These are phyloP conservation scores for Anoplius nigerrimus DNA, from an alignment of 2,888 invertebrate genomes.

Conservation along the genomic window DNA sequence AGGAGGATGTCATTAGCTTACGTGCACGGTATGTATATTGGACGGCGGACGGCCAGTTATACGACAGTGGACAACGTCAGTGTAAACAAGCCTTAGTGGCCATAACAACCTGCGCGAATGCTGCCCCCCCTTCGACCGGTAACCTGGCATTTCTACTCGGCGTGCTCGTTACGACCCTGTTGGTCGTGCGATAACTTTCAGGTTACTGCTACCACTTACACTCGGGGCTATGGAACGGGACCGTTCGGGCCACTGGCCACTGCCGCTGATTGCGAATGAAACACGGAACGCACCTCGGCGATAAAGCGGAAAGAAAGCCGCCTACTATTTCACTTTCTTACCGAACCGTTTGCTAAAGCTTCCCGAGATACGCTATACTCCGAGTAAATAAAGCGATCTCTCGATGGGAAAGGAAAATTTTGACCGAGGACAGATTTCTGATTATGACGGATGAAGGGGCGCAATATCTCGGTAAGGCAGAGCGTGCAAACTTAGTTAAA, in stretches of 20 bases:
- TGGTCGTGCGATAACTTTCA: conserved; percentile 63
- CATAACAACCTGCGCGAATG: conserved; percentile 59
- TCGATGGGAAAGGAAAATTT: conserved; percentile 2
- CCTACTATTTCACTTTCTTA: no score
- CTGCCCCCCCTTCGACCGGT: conserved; percentile 56
- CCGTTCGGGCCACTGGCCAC: conserved; percentile 39
- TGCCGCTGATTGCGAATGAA: conserved; percentile 51
- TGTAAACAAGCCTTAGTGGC: conserved; percentile 67
- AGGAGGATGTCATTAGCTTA: conserved; percentile 18
- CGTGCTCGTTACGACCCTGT: conserved; percentile 66
- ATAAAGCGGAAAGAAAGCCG: conserved; percentile 15
- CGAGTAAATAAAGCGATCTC: no score
- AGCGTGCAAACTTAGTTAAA: conserved; percentile 53
- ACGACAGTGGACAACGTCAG: conserved; percentile 53
- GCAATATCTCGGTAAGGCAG: conserved; percentile 54
- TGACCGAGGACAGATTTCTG: conserved; percentile 15
- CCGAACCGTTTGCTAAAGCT: no score
- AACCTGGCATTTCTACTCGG: conserved; percentile 54
- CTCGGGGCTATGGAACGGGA: conserved; percentile 50
- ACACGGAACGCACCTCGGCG: conserved; percentile 34
- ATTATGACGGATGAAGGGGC: conserved; percentile 45
- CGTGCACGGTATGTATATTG: conserved; percentile 1
- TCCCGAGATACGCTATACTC: no score
- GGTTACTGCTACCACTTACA: conserved; percentile 59
- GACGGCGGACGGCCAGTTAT: conserved; percentile 31